phyloP scores from a whole-genome alignment of 2,888 invertebrate genomes.

The Synergus umbraculus region DNA sequence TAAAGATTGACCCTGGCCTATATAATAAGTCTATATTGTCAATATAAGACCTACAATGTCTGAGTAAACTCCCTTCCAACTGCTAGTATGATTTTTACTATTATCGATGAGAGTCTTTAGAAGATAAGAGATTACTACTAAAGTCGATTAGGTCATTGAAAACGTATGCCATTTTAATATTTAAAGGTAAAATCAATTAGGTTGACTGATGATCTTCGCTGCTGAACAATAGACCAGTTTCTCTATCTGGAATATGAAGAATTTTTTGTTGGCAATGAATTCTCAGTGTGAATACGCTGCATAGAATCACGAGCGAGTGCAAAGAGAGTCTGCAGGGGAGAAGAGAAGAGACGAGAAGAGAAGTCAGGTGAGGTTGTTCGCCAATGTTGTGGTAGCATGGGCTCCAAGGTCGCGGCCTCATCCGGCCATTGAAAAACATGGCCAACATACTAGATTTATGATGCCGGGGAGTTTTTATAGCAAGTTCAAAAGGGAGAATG shows the following conservation, averaged over 20 bases:
- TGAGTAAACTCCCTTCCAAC: not conserved
- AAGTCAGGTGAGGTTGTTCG: conserved; percentile 63
- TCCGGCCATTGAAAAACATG: conserved; percentile 55
- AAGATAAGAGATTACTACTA: not conserved
- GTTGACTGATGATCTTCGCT: no score
- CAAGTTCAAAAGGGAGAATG: conserved; percentile 48
- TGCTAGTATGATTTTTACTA: not conserved
- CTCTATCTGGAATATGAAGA: not conserved
- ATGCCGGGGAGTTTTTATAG: conserved; percentile 51
- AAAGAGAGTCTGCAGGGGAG: not conserved
- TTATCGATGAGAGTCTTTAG: not conserved
- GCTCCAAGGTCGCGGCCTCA: conserved; percentile 65
- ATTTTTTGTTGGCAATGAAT: conserved; percentile 2
- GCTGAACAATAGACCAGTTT: not conserved
- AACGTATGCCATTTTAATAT: not conserved
- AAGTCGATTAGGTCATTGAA: not conserved
- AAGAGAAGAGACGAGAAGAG: conserved; percentile 53
- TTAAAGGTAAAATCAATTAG: not conserved
- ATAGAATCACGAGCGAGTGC: conserved; percentile 47
- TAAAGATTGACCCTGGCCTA: conserved; percentile 62
- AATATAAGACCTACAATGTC: not conserved
- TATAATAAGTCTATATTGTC: conserved; percentile 49
- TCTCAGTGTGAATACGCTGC: conserved; percentile 52
- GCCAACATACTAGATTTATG: conserved; percentile 58
- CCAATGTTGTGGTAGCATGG: conserved; percentile 64